A percentile compares a stretch with the other conserved stretches of the same genome.
phyloP scores from a whole-genome alignment of 1,140 invertebrate species.

The Halesus radiatus region DNA sequence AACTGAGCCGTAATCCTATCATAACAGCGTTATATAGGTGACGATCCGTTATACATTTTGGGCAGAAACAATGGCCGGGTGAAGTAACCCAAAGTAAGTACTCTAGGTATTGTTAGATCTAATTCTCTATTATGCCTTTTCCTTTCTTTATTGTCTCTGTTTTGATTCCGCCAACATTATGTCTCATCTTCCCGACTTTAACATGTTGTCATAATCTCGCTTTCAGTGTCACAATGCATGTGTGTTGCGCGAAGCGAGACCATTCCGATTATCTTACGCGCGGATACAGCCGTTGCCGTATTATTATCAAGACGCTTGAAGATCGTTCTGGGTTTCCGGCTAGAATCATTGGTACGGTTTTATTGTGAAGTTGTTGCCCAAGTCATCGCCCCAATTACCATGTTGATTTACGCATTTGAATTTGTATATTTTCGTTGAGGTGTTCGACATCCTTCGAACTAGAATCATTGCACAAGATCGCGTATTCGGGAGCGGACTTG shows the following conservation, averaged over 20 bases:
- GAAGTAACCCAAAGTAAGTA: conserved; percentile 27
- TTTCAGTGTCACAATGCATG: conserved; percentile 32
- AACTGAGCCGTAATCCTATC: conserved; percentile 1
- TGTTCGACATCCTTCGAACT: no score
- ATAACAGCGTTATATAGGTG: conserved; percentile 35
- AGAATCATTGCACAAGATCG: no score
- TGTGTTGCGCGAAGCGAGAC: conserved; percentile 5
- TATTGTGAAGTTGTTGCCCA: no score
- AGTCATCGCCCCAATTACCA: no score
- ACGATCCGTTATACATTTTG: conserved; percentile 22
- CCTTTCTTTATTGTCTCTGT: conserved; percentile 31
- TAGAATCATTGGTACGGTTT: no score
- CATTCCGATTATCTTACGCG: not conserved
- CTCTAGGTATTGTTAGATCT: conserved; percentile 14
- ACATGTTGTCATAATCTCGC: conserved; percentile 35
- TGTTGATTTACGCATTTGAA: no score
- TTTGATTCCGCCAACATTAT: not conserved
- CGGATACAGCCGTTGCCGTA: not conserved
- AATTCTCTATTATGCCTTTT: conserved; percentile 38
- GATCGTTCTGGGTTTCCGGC: no score
- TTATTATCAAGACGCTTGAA: no score
- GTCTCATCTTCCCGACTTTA: conserved; percentile 23
- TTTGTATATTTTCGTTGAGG: no score
- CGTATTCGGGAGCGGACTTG: no score
- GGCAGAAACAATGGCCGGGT: conserved; percentile 32